Evolutionary conservation across 2,888 invertebrate genomes (phyloP).

Genomic region (Drosophila pseudotakahashii): DNA sequence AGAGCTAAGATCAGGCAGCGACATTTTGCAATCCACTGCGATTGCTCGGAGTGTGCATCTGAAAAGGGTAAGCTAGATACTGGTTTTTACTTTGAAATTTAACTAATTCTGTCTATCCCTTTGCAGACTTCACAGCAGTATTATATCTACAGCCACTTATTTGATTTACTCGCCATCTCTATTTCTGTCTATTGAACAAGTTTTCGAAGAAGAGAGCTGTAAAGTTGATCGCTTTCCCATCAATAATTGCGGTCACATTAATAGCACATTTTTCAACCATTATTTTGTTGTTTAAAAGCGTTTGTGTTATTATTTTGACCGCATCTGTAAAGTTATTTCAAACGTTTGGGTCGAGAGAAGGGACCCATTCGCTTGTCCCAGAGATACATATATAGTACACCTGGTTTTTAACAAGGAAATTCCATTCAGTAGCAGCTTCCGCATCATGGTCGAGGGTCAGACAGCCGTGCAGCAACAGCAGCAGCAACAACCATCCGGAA

Average conservation of each 20-base stretch:
- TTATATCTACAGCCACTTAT: slow-evolving; percentile 53
- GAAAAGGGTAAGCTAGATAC: slow-evolving; percentile 42
- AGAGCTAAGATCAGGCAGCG: slow-evolving; percentile 25
- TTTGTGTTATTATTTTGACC: slow-evolving; percentile 2
- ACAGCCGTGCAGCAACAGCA: slow-evolving; percentile 86
- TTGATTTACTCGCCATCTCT: slow-evolving; percentile 12
- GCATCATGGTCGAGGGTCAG: slow-evolving; percentile 88
- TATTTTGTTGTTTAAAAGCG: not conserved
- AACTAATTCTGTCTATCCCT: not conserved
- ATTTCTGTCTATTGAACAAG: slow-evolving; percentile 21
- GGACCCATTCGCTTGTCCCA: not conserved
- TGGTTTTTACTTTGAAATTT: too few relatives aligned
- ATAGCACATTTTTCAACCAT: not conserved
- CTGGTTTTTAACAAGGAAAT: slow-evolving; percentile 15
- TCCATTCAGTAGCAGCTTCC: slow-evolving; percentile 61
- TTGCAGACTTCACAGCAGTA: slow-evolving; percentile 67
- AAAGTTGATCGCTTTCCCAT: slow-evolving; percentile 21
- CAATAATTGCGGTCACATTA: slow-evolving; percentile 1
- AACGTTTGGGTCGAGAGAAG: not conserved
- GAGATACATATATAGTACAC: too few relatives aligned
- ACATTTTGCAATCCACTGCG: slow-evolving; percentile 37
- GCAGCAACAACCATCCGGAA: slow-evolving; percentile 62
- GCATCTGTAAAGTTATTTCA: not conserved
- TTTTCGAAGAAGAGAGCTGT: slow-evolving; percentile 48
- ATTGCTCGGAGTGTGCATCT: slow-evolving; percentile 45